Percentiles rank a stretch among this genome's conserved stretches.
Evolutionary conservation across 1,140 invertebrate species (phyloP).

Genomic region (Lineus longissimus): DNA sequence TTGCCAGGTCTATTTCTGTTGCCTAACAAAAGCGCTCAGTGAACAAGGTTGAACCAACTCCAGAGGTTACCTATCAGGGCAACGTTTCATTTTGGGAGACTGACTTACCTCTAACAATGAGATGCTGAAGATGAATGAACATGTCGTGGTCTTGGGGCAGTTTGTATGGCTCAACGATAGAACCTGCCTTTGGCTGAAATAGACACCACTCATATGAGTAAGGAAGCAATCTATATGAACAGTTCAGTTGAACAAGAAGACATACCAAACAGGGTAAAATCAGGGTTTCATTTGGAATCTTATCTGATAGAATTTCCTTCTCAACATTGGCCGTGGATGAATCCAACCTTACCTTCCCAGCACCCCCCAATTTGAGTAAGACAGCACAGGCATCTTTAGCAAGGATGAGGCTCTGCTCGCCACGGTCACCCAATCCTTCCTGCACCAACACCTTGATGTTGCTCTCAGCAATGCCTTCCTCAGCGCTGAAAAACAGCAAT

Average conservation of each 20-base stretch:
- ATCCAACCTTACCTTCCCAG: slow-evolving; percentile 26
- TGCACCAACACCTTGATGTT: slow-evolving; percentile 63
- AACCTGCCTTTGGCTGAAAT: slow-evolving; percentile 10
- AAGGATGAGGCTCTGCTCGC: slow-evolving; percentile 58
- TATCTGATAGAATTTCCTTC: too few relatives aligned
- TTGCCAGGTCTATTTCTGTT: too few relatives aligned
- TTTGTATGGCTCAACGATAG: slow-evolving; percentile 42
- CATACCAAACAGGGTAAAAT: too few relatives aligned
- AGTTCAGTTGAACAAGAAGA: too few relatives aligned
- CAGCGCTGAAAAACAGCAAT: slow-evolving; percentile 35
- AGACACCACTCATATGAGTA: not conserved
- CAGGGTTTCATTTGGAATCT: too few relatives aligned
- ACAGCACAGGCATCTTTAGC: slow-evolving; percentile 62
- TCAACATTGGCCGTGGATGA: too few relatives aligned
- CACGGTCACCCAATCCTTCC: slow-evolving; percentile 58
- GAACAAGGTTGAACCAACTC: too few relatives aligned
- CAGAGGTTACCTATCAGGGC: too few relatives aligned
- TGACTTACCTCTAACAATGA: slow-evolving; percentile 56
- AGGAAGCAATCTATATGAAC: too few relatives aligned
- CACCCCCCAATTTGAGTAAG: slow-evolving; percentile 55
- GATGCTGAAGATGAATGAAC: slow-evolving; percentile 53
- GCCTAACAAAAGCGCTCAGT: too few relatives aligned
- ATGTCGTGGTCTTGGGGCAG: slow-evolving; percentile 59
- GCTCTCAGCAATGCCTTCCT: slow-evolving; percentile 57
- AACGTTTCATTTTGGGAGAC: too few relatives aligned